Evolutionary conservation across 92 coral and sea anemone species (phyloP), one percentile per base, ranked within the genome.

Genomic region (Phymanthus crucifer): DNA sequence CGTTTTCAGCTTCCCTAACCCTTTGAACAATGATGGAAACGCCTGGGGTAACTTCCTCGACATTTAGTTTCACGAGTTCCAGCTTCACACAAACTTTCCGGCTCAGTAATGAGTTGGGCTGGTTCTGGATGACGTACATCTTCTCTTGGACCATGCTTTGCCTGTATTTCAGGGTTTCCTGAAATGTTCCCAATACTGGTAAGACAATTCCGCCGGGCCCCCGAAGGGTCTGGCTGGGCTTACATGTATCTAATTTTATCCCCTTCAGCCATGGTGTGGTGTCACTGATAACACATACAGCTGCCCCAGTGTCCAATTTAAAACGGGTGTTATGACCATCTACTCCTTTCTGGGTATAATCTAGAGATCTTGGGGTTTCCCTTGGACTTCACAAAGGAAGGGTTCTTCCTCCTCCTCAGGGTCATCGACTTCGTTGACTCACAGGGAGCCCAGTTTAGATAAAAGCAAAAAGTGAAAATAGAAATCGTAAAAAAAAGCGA

Each of bases 171-270:
- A 52, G 61, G 61, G 23, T 83, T 57, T 87, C 91, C 32, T 35
- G 74, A 54, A 87, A 83, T 48, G 71, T 78, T 21, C 87, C 91
- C 11, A 56, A 65, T 4, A 87, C 87, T 45, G 87, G 75, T 24
- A 84, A 82, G 18, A 27, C 71, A 19, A 83, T 80, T 33, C 61
- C 85, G 37, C 88, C 86, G 31, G 92, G 83, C 34, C 83, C 83
- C n/a, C 73, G 82, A 4, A 81, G 72, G 45, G 70, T 58, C 75
- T 88, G 76, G 11, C 67, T 65, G 6, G 80, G 75, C 52, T 88
- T n/a, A n/a, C n/a, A n/a, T n/a, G n/a, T 29, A 11, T 32, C 71
- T 52, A 84, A 38, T 24, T 54, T n/a, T 48, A 27, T 58, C 50
- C 48, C 70, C 71, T 24, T 57, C 12, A 65, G 87, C 82, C 80